Evolutionary conservation across 1,140 invertebrate genomes (phyloP).

Genomic region (Nixonia krombeini): DNA sequence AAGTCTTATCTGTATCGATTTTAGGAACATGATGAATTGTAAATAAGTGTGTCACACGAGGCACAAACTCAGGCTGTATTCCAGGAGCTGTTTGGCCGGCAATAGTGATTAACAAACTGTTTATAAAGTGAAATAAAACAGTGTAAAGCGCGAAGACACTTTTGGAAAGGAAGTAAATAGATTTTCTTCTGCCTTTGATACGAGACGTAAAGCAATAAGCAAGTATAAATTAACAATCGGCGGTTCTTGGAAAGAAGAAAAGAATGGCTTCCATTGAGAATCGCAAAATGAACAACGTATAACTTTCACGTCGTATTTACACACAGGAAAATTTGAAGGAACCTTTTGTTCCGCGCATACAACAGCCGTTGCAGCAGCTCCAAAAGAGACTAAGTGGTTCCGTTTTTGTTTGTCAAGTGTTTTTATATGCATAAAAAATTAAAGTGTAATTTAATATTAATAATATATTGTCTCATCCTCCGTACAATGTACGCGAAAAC

Average conservation of each 20-base stretch:
- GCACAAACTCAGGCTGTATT: conserved; percentile 67
- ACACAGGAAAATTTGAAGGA: conserved; percentile 10
- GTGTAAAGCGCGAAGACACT: too few relatives aligned
- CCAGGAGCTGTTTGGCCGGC: conserved; percentile 62
- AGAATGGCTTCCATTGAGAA: conserved; percentile 10
- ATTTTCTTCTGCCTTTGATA: conserved; percentile 6
- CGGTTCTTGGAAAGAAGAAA: conserved; percentile 11
- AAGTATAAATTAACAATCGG: background rate
- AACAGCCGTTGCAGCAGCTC: conserved; percentile 46
- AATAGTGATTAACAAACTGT: background rate
- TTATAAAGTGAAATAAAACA: background rate
- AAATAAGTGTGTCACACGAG: conserved; percentile 60
- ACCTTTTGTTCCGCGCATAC: conserved; percentile 13
- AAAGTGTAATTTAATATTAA: conserved; percentile 65
- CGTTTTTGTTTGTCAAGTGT: conserved; percentile 71
- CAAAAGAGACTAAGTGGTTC: conserved; percentile 68
- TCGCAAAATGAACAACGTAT: conserved; percentile 13
- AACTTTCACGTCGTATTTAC: conserved; percentile 18
- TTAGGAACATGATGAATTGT: conserved; percentile 78
- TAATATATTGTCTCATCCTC: conserved; percentile 64
- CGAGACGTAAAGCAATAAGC: background rate
- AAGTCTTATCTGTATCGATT: conserved; percentile 38
- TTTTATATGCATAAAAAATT: conserved; percentile 67
- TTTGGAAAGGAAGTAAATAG: background rate
- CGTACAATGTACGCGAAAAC: conserved; percentile 60